phyloP scores from a whole-genome alignment of 2,888 invertebrate species.

The Globia sparganii region DNA sequence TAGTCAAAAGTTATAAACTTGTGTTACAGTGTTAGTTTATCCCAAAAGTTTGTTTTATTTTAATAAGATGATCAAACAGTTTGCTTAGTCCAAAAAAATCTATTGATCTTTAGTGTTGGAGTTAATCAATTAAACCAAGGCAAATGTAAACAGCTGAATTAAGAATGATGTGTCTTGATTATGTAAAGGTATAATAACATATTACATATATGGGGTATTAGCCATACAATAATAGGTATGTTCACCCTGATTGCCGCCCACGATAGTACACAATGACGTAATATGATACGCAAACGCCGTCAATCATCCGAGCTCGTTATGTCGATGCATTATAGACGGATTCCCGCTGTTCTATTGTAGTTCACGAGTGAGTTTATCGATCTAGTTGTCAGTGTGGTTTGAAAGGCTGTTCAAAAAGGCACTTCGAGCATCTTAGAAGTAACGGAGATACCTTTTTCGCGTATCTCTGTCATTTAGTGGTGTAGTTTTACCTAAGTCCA shows the following conservation, averaged over 20 bases:
- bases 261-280: constrained; percentile 42
- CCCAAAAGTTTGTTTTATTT: constrained; percentile 32
- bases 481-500: not conserved
- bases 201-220: constrained; percentile 22
- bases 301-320: constrained; percentile 48
- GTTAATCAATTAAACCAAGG: not conserved
- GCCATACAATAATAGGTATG: constrained; percentile 34
- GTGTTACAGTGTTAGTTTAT: constrained; percentile 39
- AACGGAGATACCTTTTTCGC: not conserved
- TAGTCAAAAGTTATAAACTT: constrained; percentile 28
- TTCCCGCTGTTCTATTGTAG: constrained; percentile 29
- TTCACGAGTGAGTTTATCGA: constrained; percentile 20
- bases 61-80: constrained; percentile 20
- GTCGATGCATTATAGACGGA: constrained; percentile 38
- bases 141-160: constrained; percentile 1
- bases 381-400: constrained; percentile 6
- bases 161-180: constrained; percentile 10
- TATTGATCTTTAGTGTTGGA: not conserved
- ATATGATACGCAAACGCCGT: constrained; percentile 45
- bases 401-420: constrained; percentile 1
- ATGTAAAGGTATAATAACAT: constrained; percentile 6
- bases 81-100: constrained; percentile 7
- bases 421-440: not conserved
- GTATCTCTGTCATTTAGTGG: not conserved
- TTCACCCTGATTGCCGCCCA: constrained; percentile 48